Evolutionary conservation across 2,888 invertebrate genomes (phyloP).

Genomic region (Cryptus viduatorius): DNA sequence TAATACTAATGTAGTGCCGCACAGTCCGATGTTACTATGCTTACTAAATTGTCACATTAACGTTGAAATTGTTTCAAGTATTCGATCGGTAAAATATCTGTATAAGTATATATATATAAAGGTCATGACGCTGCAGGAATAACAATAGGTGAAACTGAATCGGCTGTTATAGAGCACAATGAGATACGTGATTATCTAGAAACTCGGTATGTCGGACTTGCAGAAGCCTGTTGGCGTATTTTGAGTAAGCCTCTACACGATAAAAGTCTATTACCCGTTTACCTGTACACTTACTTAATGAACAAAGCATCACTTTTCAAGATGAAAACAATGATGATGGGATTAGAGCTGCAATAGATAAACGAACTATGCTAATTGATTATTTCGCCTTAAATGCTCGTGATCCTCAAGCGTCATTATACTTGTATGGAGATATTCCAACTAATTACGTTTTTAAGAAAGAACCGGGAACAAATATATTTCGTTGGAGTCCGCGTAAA

Average conservation of each 20-base stretch:
- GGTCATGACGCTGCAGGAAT: neutral
- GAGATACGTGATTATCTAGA: slow-evolving; percentile 4
- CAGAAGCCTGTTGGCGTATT: slow-evolving; percentile 14
- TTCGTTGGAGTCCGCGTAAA: too few species aligned
- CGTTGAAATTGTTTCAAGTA: slow-evolving; percentile 25
- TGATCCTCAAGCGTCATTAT: neutral
- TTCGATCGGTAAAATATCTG: slow-evolving; percentile 31
- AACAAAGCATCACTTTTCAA: neutral
- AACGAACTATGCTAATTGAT: too few species aligned
- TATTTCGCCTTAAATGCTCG: neutral
- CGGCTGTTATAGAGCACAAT: neutral
- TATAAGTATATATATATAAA: slow-evolving; percentile 42
- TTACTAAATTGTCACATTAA: slow-evolving; percentile 20
- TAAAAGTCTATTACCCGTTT: slow-evolving; percentile 13
- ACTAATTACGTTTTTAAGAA: too few species aligned
- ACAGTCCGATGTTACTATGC: slow-evolving; percentile 11
- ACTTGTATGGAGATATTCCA: too few species aligned
- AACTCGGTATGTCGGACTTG: slow-evolving; percentile 3
- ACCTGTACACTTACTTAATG: neutral
- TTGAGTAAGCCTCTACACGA: slow-evolving; percentile 5
- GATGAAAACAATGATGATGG: neutral
- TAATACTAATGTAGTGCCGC: slow-evolving; percentile 19
- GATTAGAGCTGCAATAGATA: too few species aligned
- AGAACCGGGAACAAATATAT: too few species aligned
- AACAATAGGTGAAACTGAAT: neutral